Evolutionary conservation across 2,797 vertebrate genomes (phyloP).

Genomic region (Sebastes cheni): DNA sequence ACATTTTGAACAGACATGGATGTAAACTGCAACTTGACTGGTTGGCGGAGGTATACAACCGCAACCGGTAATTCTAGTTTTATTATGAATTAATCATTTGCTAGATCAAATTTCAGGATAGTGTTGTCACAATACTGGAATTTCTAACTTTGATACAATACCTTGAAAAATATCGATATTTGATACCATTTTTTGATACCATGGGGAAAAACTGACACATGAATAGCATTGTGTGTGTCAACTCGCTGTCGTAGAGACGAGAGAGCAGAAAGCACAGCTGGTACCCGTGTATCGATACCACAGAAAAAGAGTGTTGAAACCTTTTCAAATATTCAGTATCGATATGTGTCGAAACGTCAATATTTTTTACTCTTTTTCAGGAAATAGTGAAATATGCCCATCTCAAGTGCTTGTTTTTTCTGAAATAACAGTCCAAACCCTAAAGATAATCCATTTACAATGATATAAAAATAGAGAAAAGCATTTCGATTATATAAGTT

Average conservation of each 20-base stretch:
- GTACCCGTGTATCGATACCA: not conserved
- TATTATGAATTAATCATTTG: not conserved
- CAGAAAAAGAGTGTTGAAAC: accelerated
- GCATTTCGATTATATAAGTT: not conserved
- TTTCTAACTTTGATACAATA: not conserved
- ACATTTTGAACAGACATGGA: not conserved
- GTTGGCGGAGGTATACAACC: too few species aligned
- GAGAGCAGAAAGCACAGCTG: not conserved
- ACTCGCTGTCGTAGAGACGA: not conserved
- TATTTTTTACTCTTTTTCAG: not conserved
- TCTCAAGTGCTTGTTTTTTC: not conserved
- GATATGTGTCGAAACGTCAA: not conserved
- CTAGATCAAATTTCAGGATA: not conserved
- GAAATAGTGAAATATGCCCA: not conserved
- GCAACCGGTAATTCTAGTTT: not conserved
- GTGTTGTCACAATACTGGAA: not conserved
- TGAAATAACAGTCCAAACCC: not conserved
- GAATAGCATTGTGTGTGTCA: not conserved
- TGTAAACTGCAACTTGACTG: not conserved
- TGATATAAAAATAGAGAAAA: not conserved
- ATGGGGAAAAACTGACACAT: too few species aligned
- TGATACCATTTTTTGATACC: too few species aligned
- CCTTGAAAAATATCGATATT: too few species aligned
- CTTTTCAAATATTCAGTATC: not conserved
- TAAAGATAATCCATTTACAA: not conserved